Base-by-base conservation (phyloP, 2,888 invertebrate species). In the Formica aserva region DNA sequence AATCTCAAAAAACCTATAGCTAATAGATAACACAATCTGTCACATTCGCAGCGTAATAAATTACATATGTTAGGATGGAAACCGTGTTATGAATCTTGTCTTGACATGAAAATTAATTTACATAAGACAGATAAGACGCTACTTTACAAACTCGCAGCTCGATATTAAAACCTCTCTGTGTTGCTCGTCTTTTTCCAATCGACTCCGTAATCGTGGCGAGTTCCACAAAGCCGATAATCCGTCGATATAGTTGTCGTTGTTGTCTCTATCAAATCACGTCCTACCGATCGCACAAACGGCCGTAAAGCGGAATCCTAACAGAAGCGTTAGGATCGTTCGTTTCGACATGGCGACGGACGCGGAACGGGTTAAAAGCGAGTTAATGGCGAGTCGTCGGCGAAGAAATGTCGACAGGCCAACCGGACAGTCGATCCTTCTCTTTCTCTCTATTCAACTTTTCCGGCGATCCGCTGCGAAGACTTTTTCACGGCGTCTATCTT, bases 281-380 rank as follows among this genome's bases (percentile, higher is more conserved):
- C 71, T 80, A 80, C 60, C 60, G 60, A 80, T 80, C 71, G 71
- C 69, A 69, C 45, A 35, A 78, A 60, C 67, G 38, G n/a, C 9
- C 38, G 57, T 78, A 78, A 69, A 78, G 60, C 69, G 26, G 45
- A 18, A 60, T 80, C 45, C 60, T 60, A 71, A 80, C 78, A 32
- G 71, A 71, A 57, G 78, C 45, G 45, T 41, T 45, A 26, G 66
- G 45, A 60, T 71, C 60, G 60, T 11, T 45, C 55, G 57, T 67
- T 45, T 60, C 69, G 32, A 32, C 60, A 45, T 11, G 55, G 38
- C 26, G 13, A 76, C 48, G 55, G 55, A 29, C 55, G 29, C 29
- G 60, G 22, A 69, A 80, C 71, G 71, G 26, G 13, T 71, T 71
- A 60, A 71, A 80, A 48, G 78, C 57, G 69, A 78, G 22, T 45